Evolutionary conservation across 2,797 vertebrate species (phyloP), one percentile per base, ranked within the genome.

Genomic region (Mormyrops attenuatus): DNA sequence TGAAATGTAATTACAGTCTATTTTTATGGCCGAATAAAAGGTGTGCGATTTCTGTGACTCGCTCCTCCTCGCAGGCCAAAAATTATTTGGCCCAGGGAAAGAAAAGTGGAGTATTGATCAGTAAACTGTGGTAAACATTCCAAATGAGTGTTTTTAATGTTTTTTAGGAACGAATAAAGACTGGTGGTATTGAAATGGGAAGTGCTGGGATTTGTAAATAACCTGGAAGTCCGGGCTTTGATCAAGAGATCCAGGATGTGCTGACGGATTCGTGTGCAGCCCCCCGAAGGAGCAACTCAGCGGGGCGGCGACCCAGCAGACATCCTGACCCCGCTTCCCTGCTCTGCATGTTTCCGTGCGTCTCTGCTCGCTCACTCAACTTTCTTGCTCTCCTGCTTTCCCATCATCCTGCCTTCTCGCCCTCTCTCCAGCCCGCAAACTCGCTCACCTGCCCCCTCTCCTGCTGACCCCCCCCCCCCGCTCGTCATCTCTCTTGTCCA

Each of bases 1-100:
- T 94, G 93, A 95, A 95, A 96, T 96, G 94, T 96, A 97, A 97
- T 97, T 96, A 96, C 95, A 1, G 91, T 92, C 96, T 97, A 97
- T 96, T 96, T 96, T 96, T 96, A 96, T 94, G 90, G 93, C 92
- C 88, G 88, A 69, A 57, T 60, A 90, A 92, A 92, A 93, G 93
- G 91, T 91, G 91, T 92, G 91, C 92, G 92, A 92, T 93, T 94
- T 93, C 93, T 94, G 93, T 94, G 93, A 94, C 88, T 91, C 47
- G 89, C 91, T 92, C 87, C 44, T 87, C 38, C 11, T 90, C 91
- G 3, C 30, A 26, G 20, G 90, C 82, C 82, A 50, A 85, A 22
- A 85, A 52, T 50, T 52, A 13, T 53, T 86, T 86, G 49, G 9
- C 85, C n/a, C n/a, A 57, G 17, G 15, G n/a, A 52, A 86, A 53